Evolutionary conservation across 2,888 invertebrate species (phyloP).

Genomic region (Idaea dimidiata): DNA sequence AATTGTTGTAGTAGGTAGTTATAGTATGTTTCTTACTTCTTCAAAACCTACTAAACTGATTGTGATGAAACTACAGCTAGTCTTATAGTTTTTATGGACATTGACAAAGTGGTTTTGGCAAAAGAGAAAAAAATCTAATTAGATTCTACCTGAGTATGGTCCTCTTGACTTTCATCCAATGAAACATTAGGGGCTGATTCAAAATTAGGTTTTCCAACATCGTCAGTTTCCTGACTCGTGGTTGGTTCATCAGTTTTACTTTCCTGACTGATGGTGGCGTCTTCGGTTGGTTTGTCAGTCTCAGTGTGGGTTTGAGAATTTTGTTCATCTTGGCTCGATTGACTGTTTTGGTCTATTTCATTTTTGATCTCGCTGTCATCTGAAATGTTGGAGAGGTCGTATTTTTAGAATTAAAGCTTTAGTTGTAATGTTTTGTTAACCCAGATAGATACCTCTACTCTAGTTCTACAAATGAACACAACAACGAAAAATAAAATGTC

Average conservation of each 20-base stretch:
- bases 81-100: too few relatives aligned
- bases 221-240: slow-evolving; percentile 34
- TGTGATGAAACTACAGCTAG: too few relatives aligned
- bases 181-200: slow-evolving; percentile 75
- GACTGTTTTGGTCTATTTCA: neutral
- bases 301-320: neutral
- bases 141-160: slow-evolving; percentile 63
- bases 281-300: slow-evolving; percentile 19
- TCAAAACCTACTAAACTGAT: too few relatives aligned
- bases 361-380: neutral
- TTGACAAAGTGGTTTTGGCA: neutral
- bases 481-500: too few relatives aligned
- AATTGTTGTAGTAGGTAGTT: too few relatives aligned
- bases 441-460: too few relatives aligned
- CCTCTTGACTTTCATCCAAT: slow-evolving; percentile 66
- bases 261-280: slow-evolving; percentile 29
- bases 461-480: too few relatives aligned
- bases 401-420: slow-evolving; percentile 2
- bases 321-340: slow-evolving; percentile 3
- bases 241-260: slow-evolving; percentile 26
- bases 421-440: neutral
- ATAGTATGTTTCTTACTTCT: too few relatives aligned
- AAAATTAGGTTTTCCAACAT: slow-evolving; percentile 70
- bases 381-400: neutral
- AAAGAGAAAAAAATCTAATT: neutral